Base-by-base conservation (phyloP, 37 sponge, comb jelly and placozoan species). In the Spongilla lacustris region DNA sequence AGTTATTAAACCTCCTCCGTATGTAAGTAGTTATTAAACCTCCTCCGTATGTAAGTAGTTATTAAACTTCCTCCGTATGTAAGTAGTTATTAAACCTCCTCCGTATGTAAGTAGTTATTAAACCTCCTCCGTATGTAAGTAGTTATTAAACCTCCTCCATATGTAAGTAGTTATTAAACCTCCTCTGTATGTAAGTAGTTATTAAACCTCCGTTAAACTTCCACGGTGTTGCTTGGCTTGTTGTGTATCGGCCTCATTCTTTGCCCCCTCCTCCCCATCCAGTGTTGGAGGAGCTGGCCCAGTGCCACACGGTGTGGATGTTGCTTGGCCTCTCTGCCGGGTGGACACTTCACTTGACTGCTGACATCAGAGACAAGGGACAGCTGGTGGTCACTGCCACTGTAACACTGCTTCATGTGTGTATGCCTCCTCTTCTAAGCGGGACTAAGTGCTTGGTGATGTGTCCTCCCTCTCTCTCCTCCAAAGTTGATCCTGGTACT, bases 241-340 rank as follows among this genome's bases (percentile, higher is more conserved):
- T 23, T 70, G 28, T 3, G 3, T 29, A 4, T 70, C 10, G 71
- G 8, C 46, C 8, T 1, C 28, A n/a, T 25, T 72, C 0, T 12
- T 14, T 72, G n/a, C 30, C 73, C 27, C 30, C 12, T 72, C 14
- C 73, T 81, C 32, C 0, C 13, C 26, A 68, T 13, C 46, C 38
- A 88, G 93, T 80, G 8, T 29, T 83, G 38, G 90, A 93, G 50
- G 81, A 83, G 86, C 23, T 88, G 34, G 76, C 93, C 21, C 90
- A 93, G 80, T 81, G 92, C 35, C 77, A 72, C 33, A 93, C 89
- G 93, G 38, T 82, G 11, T 89, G 90, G 86, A 85, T 93, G 83
- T 38, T 93, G 38, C 86, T 93, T 67, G 70, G 78, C 37, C 77
- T 93, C 76, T 88, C 93, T 23, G 71, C 83, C 11, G 93, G 93